Evolutionary conservation across 2,113 vertebrate genomes (phyloP), one percentile per base, ranked within the genome.

Genomic region (Rafetus swinhoei): DNA sequence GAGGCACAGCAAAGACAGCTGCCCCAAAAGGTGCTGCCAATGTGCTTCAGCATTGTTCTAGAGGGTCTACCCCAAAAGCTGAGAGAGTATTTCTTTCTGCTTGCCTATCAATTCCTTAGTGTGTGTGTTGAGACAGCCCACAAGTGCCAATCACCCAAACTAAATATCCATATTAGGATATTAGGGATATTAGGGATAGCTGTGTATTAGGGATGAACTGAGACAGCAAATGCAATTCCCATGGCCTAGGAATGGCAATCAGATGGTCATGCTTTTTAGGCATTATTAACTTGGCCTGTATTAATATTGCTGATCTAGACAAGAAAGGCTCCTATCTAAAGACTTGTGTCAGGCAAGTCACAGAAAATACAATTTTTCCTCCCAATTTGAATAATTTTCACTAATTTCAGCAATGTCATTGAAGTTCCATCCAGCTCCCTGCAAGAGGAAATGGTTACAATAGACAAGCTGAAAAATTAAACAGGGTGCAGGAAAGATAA

Each of bases 91-190:
- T 97, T 96, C 90, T 91, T 92, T 95, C 94, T 93, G 93, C 92
- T 57, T 82, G 89, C 82, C 90, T 80, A 90, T 92, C 93, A 91
- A 69, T 90, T 96, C 90, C 89, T 94, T 96, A 94, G 93, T 89
- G 82, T 92, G 90, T 93, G 92, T 74, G 95, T 93, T 94, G 92
- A 90, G 89, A 95, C 85, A 81, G 79, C 90, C 93, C 90, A 90
- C 94, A 92, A 95, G 92, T 96, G 95, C 95, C 93, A 95, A 92
- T 96, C 96, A 95, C 87, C 93, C 89, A 88, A 82, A 93, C 93
- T 92, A 89, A 92, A 65, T 95, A 95, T 96, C 95, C 96, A 94
- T 86, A 93, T 39, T 39, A 45, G 45, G 45, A 5, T 45, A 45
- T 45, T 45, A 45, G 39, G 39, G 39, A 45, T 45, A 45, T 45